Evolutionary conservation across 2,113 vertebrate genomes (phyloP).

Genomic region (Phodopus roborovskii): DNA sequence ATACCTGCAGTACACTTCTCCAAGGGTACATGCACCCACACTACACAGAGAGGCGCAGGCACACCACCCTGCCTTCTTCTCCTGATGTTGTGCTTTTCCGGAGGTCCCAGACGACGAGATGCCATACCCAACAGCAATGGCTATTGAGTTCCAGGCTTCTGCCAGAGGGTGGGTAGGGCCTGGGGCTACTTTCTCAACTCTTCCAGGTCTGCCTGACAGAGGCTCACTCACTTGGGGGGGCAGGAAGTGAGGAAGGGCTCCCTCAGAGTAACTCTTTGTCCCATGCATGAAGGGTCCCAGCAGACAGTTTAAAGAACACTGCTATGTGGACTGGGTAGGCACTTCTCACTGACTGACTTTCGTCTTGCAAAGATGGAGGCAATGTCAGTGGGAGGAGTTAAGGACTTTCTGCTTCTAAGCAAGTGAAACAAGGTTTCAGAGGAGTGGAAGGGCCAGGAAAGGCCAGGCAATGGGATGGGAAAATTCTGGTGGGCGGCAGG

Average conservation of each 20-base stretch:
- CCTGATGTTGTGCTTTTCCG: neutral
- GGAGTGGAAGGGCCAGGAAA: neutral
- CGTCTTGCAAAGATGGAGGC: neutral
- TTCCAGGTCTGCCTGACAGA: neutral
- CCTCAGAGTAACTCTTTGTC: neutral
- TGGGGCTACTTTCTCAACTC: neutral
- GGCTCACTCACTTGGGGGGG: neutral
- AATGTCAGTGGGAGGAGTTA: neutral
- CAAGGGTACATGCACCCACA: neutral
- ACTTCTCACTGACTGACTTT: neutral
- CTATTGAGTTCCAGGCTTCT: neutral
- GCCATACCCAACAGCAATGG: neutral
- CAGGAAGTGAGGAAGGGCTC: neutral
- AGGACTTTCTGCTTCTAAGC: neutral
- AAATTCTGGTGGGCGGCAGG: neutral
- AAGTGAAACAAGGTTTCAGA: conserved; percentile 26
- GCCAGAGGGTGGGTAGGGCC: neutral
- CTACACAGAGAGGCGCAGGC: neutral
- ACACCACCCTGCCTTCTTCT: neutral
- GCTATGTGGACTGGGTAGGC: neutral
- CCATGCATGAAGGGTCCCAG: neutral
- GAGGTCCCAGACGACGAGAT: conserved; percentile 19
- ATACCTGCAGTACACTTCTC: neutral
- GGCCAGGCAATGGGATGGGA: neutral
- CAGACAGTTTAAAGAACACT: neutral